Percentiles rank a stretch among this genome's conserved stretches.
Evolutionary conservation across 2,797 vertebrate species (phyloP).

Genomic region (Galago senegalensis): DNA sequence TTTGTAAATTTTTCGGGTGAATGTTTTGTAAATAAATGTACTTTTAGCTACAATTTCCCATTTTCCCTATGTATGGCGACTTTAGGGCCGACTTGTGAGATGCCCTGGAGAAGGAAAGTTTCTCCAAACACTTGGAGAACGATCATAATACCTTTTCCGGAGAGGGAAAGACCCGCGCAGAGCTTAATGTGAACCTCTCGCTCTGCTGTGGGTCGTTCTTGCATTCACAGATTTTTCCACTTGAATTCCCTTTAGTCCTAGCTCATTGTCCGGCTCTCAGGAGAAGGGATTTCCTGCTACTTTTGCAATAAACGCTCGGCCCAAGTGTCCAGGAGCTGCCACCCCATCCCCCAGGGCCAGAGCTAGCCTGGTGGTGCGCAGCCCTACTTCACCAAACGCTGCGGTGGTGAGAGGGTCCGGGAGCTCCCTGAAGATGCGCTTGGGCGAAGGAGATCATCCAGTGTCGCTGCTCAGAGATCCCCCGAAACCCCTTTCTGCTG

Average conservation of each 20-base stretch:
- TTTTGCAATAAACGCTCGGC: not conserved
- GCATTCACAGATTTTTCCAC: constrained; percentile 74
- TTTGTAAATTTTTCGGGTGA: no score
- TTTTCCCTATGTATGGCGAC: no score
- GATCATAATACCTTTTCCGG: not conserved
- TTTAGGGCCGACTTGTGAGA: no score
- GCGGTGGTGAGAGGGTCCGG: not conserved
- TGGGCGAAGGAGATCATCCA: not conserved
- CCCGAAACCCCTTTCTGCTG: not conserved
- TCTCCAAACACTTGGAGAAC: constrained; percentile 42
- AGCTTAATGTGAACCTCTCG: constrained; percentile 23
- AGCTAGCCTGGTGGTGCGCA: not conserved
- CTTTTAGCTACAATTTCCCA: no score
- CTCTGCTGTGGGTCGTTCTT: constrained; percentile 48
- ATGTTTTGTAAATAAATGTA: no score
- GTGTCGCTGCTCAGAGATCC: not conserved
- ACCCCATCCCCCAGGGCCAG: not conserved
- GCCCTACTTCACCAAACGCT: not conserved
- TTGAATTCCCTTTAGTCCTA: constrained; percentile 68
- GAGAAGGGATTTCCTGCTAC: constrained; percentile 71
- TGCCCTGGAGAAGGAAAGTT: not conserved
- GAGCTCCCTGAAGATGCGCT: not conserved
- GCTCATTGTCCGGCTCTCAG: constrained; percentile 67
- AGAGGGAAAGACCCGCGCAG: not conserved
- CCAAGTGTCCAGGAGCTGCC: not conserved